Evolutionary conservation across 2,113 vertebrate genomes (phyloP).

Genomic region (Platanista minor): DNA sequence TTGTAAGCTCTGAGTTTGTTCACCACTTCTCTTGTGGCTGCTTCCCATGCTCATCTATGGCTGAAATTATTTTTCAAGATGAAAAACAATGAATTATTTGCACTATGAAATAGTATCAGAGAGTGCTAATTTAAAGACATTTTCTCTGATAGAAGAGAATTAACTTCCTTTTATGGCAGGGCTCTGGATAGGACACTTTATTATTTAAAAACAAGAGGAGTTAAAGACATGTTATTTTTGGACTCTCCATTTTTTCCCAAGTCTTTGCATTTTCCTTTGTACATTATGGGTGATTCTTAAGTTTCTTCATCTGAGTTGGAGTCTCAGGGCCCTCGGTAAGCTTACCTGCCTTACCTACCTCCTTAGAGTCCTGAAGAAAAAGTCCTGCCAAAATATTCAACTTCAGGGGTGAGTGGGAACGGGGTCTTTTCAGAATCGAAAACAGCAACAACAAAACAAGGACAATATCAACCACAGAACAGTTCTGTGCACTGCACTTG

Average conservation of each 20-base stretch:
- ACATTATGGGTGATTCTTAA: not conserved
- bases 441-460: not conserved
- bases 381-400: not conserved
- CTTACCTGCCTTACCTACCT: not conserved
- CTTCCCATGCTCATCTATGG: not conserved
- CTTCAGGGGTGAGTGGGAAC: not conserved
- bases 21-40: fast-evolving
- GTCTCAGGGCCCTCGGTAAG: not conserved
- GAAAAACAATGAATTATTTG: not conserved
- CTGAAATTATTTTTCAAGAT: not conserved
- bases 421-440: not conserved
- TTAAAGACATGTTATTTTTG: not conserved
- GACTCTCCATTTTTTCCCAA: not conserved
- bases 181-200: not conserved
- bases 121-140: not conserved
- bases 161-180: not conserved
- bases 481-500: too few species aligned
- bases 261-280: not conserved
- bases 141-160: not conserved
- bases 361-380: not conserved
- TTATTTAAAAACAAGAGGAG: not conserved
- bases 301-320: not conserved
- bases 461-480: not conserved
- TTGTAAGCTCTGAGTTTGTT: not conserved
- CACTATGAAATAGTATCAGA: not conserved